Evolutionary conservation across 2,888 invertebrate species (phyloP).

Genomic region (Aphrophora alni): DNA sequence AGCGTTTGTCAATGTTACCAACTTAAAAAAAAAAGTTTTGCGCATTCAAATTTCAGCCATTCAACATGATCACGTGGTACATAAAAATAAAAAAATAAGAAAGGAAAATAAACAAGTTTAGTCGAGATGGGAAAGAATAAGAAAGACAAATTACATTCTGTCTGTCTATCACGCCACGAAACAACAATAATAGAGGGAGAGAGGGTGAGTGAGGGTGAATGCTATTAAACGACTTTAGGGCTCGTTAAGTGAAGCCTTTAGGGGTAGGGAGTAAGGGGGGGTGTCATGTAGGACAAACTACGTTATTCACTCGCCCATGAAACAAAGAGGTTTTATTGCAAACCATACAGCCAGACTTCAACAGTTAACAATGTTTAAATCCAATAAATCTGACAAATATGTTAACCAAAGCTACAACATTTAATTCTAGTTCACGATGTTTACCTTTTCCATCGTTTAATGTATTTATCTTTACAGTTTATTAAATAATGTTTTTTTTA

Average conservation of each 20-base stretch:
- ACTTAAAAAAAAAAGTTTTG: too few relatives aligned
- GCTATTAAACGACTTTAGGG: constrained; percentile 6
- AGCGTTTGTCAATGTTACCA: too few relatives aligned
- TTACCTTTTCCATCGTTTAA: too few relatives aligned
- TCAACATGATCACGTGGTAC: too few relatives aligned
- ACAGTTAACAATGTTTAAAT: neutral
- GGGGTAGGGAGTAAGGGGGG: neutral
- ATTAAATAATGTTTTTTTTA: too few relatives aligned
- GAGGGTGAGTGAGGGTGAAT: neutral
- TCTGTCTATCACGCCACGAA: constrained; percentile 6
- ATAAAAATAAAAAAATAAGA: too few relatives aligned
- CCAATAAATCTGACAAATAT: neutral
- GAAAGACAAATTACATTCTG: constrained; percentile 1
- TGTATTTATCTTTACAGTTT: neutral
- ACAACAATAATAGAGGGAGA: neutral
- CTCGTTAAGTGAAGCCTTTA: constrained; percentile 6
- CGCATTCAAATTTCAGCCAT: too few relatives aligned
- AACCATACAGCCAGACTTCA: neutral
- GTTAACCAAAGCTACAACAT: too few relatives aligned
- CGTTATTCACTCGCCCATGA: constrained; percentile 2
- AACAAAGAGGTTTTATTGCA: neutral
- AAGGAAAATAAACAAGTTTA: neutral
- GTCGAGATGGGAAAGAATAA: neutral
- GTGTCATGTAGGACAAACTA: neutral
- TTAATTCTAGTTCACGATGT: too few relatives aligned